Base-by-base conservation (phyloP, 2,888 invertebrate genomes). In the Marasmarcha lunaedactyla region DNA sequence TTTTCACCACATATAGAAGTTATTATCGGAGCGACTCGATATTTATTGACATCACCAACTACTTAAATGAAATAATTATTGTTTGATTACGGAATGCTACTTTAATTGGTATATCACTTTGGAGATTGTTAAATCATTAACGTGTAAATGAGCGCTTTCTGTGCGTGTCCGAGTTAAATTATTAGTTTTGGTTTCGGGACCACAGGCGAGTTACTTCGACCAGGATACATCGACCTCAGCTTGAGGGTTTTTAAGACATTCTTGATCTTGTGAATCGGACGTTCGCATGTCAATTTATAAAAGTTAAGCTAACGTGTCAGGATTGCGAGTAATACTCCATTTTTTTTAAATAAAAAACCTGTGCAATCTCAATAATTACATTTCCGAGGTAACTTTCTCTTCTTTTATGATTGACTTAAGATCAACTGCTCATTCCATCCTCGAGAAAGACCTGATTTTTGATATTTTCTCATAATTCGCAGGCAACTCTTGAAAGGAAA, bases 291-390 rank as follows among this genome's bases (percentile, higher is more conserved):
- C 20, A 20, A 20, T 20, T 20, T 5, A 20, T 7, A 20, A 20
- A 20, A 20, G n/a, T 20, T 3, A 20, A 36, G 51, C 50, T 54
- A 53, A 55, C 51, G 53, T 65, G 66, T 64, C 60, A 52, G 55
- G 60, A 58, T 60, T 57, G 57, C 49, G 56, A 54, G 55, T 57
- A 51, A 57, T 64, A 67, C 63, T 65, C 63, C 63, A 65, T 63
- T 66, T 66, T 65, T 49, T 52, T 46, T 46, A 59, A 63, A 67
- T 60, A 61, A 49, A 49, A 15, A 11, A 38, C 11, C 26, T 50
- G 50, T 50, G 48, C 49, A 47, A 52, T 55, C 51, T 55, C 55
- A 57, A 62, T 53, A 51, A 49, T 57, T 57, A 54, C 20, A 7
- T 38, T 36, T 27, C 49, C 50, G 56, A 54, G 48, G 50, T 50